Conservation (phyloP, 2,797 vertebrate genomes). For the Prunella strophiata region DNA sequence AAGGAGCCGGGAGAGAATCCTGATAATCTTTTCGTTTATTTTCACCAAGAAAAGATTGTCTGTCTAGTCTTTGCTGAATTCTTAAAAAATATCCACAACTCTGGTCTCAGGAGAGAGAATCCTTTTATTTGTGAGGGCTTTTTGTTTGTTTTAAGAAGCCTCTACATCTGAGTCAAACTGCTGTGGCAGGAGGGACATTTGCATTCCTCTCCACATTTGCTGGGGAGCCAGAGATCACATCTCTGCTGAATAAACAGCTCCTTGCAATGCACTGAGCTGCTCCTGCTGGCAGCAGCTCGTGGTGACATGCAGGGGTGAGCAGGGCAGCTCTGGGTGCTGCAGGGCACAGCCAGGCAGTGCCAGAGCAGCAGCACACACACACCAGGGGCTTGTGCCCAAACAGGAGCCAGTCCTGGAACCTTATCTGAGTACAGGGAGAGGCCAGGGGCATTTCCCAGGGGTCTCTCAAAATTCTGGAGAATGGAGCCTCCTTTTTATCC, state of each 20-base stretch:
- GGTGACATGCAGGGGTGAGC: neutral
- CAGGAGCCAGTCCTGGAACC: neutral
- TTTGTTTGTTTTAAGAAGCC: neutral
- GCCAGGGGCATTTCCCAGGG: neutral
- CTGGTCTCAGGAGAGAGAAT: neutral
- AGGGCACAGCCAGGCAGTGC: neutral
- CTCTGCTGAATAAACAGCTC: slow-evolving; percentile 10
- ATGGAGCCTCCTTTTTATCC: too few species aligned
- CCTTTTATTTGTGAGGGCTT: neutral
- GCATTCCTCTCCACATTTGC: neutral
- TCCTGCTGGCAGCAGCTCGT: neutral
- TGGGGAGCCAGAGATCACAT: neutral
- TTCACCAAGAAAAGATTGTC: neutral
- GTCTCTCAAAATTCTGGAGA: neutral
- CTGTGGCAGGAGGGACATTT: neutral
- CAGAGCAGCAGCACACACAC: neutral
- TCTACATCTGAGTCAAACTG: neutral
- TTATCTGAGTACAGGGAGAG: neutral
- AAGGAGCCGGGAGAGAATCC: neutral
- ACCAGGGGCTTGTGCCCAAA: rapidly evolving
- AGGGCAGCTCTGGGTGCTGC: neutral
- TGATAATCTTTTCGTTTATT: neutral
- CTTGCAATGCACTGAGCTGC: neutral
- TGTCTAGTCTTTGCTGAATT: neutral
- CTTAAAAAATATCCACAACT: neutral